A percentile compares a stretch with the other conserved stretches of the same genome.
These are phyloP conservation scores for Torymus texanus DNA, from an alignment of 2,888 invertebrate genomes.

Conservation along the genomic window DNA sequence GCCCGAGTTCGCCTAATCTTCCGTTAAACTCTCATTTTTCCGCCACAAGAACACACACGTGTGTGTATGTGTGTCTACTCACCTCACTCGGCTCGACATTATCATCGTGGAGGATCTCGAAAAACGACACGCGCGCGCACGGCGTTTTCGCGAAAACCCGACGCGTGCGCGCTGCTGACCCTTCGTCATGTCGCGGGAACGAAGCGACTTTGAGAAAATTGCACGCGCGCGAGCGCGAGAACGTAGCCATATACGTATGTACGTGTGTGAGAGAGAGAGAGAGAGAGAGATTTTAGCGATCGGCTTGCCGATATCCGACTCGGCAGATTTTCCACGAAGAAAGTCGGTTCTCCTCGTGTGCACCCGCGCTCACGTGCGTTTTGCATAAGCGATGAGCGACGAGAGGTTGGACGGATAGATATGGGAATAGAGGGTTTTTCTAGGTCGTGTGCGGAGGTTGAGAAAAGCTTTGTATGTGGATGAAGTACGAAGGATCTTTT, in stretches of 20 bases:
- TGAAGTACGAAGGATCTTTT: too few species aligned
- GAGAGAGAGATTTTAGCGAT: conserved; percentile 27
- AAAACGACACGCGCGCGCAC: conserved; percentile 17
- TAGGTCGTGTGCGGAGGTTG: not conserved
- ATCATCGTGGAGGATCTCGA: conserved; percentile 15
- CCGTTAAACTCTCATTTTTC: conserved; percentile 7
- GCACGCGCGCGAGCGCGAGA: not conserved
- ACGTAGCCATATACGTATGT: not conserved
- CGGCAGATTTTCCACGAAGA: conserved; percentile 16
- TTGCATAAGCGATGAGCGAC: conserved; percentile 21
- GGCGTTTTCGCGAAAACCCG: conserved; percentile 25
- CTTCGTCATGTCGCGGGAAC: conserved; percentile 9
- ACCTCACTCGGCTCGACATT: too few species aligned
- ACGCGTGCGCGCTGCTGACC: conserved; percentile 6
- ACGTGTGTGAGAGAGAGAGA: not conserved
- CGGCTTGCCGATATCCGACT: conserved; percentile 23
- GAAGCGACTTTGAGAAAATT: conserved; percentile 17
- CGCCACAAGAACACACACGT: not conserved
- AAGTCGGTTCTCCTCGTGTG: not conserved
- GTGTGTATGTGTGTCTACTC: too few species aligned
- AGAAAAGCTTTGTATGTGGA: too few species aligned
- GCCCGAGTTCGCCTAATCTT: not conserved
- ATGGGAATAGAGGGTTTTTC: not conserved
- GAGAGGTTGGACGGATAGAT: not conserved
- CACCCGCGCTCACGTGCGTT: conserved; percentile 25